Base-by-base conservation (phyloP, 2,113 vertebrate genomes). In the Eublepharis macularius region DNA sequence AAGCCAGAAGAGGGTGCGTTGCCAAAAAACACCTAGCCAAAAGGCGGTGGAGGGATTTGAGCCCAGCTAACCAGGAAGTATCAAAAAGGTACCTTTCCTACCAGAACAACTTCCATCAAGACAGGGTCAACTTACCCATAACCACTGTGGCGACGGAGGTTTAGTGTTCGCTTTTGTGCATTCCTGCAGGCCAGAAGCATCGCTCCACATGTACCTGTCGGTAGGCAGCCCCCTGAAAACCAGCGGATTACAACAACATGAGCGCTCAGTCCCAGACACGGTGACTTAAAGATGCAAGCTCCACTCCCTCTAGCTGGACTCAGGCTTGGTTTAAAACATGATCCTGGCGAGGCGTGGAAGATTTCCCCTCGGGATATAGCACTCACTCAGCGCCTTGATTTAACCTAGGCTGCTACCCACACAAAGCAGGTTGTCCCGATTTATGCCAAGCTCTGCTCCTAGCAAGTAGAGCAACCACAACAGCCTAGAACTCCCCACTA, bases 131-230 rank as follows among this genome's bases (percentile, higher is more conserved):
- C 96, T 95, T 92, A 99, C 99, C 98, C 99, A 99, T 69, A 97
- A 95, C 98, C 99, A 99, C 82, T 98, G 98, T 0, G 98, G 97
- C 5, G 99, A 98, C 0, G 98, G 98, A 24, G 98, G 97, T 90
- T 98, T 99, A 1, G 96, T 98, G 86, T 96, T 95, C 4, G 96
- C 90, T 93, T 99, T 99, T 39, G 98, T 99, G 85, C 98, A 97
- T 88, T 99, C 98, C 39, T 98, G 98, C 26, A 99, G 95, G 32
- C 99, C 99, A 0, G 98, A 97, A 0, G 96, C 98, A 7, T 99
- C 98, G 0, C 99, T 99, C 99, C 99, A 99, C 99, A 99, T 99
- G 88, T 98, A 98, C 68, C 98, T 96, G 93, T 99, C 99, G 0
- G 99, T 99, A 36, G 98, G 98, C 49, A 99, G 96, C n/a, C 99